Evolutionary conservation across 2,888 invertebrate genomes (phyloP), one percentile per base, ranked within the genome.

Genomic region (Ennomos erosarius): DNA sequence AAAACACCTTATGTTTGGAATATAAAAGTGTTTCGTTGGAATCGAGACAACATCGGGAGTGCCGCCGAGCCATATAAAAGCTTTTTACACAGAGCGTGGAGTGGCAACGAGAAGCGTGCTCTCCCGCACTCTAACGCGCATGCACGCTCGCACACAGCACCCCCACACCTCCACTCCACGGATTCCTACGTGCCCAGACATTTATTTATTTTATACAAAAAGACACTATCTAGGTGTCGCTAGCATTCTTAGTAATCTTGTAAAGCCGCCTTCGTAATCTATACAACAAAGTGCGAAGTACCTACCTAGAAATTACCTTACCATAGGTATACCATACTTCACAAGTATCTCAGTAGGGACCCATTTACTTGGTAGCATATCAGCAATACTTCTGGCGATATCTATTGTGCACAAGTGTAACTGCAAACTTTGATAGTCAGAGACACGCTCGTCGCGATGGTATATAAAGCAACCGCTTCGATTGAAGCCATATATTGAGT

Each of bases 141-240:
- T 49, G 59, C 44, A n/a, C 6, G 26, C 26, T 26, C 54, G 13
- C 55, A 36, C 42, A 50, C 39, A 45, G 45, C 37, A 56, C 49
- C 35, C 39, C 43, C 43, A 50, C 59, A 59, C 62, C 69, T 58
- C 59, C 68, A 65, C 66, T 65, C 67, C 58, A 68, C 65, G 74
- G 73, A 81, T 79, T 75, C 78, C 81, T 78, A 85, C 85, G 84
- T 85, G 84, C 79, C 69, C 76, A 75, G 74, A 77, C 81, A 87
- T 84, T 84, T 73, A 78, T 80, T 79, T 76, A 62, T 67, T 76
- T 78, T 80, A 81, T 10, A 55, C 33, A 59, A 56, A 47, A 51
- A 45, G 37, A 43, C 48, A 45, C 38, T 11, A 33, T 9, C 39
- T 34, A 35, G 52, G 42, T 44, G 37, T 42, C 36, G 5, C 39